Base-by-base conservation (phyloP, 1,140 invertebrate species). In the Ips typographus region DNA sequence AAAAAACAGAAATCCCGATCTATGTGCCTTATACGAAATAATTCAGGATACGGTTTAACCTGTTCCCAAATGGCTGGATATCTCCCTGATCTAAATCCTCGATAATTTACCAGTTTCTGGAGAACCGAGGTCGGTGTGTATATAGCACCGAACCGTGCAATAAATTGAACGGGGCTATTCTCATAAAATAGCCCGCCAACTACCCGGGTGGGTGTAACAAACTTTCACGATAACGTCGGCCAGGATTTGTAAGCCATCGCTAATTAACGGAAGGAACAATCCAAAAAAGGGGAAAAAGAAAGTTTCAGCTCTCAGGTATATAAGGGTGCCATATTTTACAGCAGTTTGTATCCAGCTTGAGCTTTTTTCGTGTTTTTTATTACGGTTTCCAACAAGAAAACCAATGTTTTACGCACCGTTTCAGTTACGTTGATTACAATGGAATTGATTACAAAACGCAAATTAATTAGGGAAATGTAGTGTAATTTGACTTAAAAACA, bases 121-220 rank as follows among this genome's bases (percentile, higher is more conserved):
- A 53, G 36, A 64, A 64, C 42, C 38, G 53, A 43, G 7, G 8
- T 47, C 59, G 43, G 61, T 66, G 39, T 37, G 63, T 66, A 39
- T 60, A 68, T 61, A 43, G 66, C 51, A 8, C 37, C 47, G 61
- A 68, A 53, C 66, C 43, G 22, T 39, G 53, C 59, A 55, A 68
- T 68, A 68, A 69, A 75, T 72, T 74, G 71, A 74, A 71, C 69
- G 71, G 65, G 69, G 72, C 73, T 71, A 72, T 74, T 75, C 68
- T 69, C 61, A 63, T 74, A 74, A 74, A 75, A 75, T 74, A 74
- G 71, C 68, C 71, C 72, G 65, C 69, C 72, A 74, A 67, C 68
- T 70, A 65, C 69, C 61, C 66, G 62, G 70, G 74, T 74, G 73
- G 73, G 74, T 72, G 66, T 68, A 68, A 55, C 66, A 61, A 68